Evolutionary conservation across 2,113 vertebrate genomes (phyloP), one percentile per base, ranked within the genome.

Genomic region (Neopipo cinnamomea): DNA sequence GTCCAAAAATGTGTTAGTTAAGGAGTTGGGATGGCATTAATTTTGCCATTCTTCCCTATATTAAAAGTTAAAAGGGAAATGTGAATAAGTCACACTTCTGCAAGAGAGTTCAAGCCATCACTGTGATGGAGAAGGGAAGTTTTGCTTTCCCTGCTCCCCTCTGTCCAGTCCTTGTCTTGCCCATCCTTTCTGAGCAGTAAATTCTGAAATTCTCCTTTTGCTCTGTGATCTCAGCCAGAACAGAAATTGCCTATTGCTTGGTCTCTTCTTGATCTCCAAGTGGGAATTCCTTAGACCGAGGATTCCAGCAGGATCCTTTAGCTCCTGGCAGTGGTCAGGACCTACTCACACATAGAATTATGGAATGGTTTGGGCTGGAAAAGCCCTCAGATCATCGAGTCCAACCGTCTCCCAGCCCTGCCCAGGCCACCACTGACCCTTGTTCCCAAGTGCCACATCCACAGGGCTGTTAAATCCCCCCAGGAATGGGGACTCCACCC

Each of bases 231-330:
- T 55, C 63, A 50, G 1, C 52, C 5, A 7, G 39, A 39, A 6
- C 41, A n/a, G 47, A 44, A 56, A 9, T 47, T n/a, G 9, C 27
- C 68, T 5, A 0, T 3, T 2, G 3, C 47, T 22, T 37, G 9
- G 18, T 77, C 28, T 53, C 17, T 17, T 42, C 66, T 23, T 58
- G n/a, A 6, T 30, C n/a, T 42, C 31, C 59, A 22, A 30, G 14
- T 20, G 41, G 70, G 47, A 68, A 6, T 82, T 53, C 58, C 28
- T 72, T 47, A 14, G 42, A 23, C 21, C 30, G 2, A 41, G 15
- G 59, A 33, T 37, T 67, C 37, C 47, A 12, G 7, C 12, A 41
- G 52, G 59, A 49, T 49, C 8, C 16, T 0, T 49, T n/a, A 18
- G 9, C n/a, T n/a, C n/a, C 56, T n/a, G 76, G 47, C 18, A 18